Evolutionary conservation across 2,888 invertebrate species (phyloP).

Genomic region (Rambutsinella grinnellia): DNA sequence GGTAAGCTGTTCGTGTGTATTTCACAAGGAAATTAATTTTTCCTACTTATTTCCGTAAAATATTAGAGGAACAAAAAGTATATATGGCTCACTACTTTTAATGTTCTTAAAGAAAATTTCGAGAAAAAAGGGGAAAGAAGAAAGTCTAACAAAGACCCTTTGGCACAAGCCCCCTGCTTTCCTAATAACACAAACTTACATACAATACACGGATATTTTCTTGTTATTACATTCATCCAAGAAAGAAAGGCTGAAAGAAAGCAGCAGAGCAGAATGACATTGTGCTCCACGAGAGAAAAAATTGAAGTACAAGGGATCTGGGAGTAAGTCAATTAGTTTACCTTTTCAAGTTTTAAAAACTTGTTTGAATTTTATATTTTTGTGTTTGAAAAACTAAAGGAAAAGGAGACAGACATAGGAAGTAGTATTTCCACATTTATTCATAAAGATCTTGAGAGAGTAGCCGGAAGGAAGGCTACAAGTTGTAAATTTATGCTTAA

Average conservation of each 20-base stretch:
- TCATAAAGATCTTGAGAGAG: conserved; percentile 21
- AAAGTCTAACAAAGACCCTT: conserved; percentile 5
- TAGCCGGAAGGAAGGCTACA: conserved; percentile 50
- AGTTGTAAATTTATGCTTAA: conserved; percentile 35
- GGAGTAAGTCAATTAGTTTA: conserved; percentile 50
- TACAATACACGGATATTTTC: no score
- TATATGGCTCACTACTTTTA: not conserved
- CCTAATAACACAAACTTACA: conserved; percentile 36
- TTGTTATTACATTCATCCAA: no score
- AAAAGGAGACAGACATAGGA: not conserved
- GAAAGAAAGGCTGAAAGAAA: no score
- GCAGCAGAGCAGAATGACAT: not conserved
- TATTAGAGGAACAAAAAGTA: conserved; percentile 18
- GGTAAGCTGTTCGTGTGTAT: not conserved
- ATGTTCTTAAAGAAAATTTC: conserved; percentile 7
- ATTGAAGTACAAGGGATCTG: conserved; percentile 37
- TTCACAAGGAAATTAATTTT: conserved; percentile 47
- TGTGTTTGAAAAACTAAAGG: conserved; percentile 12
- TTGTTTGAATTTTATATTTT: conserved; percentile 34
- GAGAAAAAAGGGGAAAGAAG: conserved; percentile 33
- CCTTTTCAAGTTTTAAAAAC: conserved; percentile 34
- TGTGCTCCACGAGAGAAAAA: conserved; percentile 11
- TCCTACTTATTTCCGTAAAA: conserved; percentile 53
- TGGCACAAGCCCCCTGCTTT: conserved; percentile 8
- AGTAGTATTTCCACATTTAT: no score